A percentile compares a stretch with the other conserved stretches of the same genome.
These are phyloP conservation scores for Craterocephalus amniculus DNA, from an alignment of 2,797 vertebrate species.

Conservation along the genomic window DNA sequence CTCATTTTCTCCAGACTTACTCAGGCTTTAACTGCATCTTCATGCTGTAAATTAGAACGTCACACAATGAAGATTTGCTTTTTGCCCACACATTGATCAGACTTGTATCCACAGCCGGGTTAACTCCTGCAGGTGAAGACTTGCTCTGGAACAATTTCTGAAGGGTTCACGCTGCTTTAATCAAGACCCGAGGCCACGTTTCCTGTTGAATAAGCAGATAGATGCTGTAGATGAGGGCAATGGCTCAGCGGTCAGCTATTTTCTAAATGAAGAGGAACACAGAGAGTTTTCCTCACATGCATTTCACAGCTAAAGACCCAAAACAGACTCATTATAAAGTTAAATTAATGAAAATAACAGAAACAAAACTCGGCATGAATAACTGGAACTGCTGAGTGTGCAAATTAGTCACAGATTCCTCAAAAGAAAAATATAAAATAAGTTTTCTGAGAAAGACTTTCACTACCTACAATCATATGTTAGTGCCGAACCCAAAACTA, in stretches of 20 bases:
- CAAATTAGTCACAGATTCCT: not conserved
- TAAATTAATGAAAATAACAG: not conserved
- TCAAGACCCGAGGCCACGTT: constrained; percentile 38
- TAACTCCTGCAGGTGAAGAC: constrained; percentile 60
- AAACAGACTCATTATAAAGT: not conserved
- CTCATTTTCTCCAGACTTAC: not conserved
- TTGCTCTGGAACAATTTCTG: constrained; percentile 37
- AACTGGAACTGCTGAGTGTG: not conserved
- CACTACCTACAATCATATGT: not conserved
- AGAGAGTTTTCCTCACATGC: not conserved
- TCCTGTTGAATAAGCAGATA: constrained; percentile 13
- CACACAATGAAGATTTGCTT: not conserved
- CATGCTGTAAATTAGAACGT: not conserved
- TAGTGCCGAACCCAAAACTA: not conserved
- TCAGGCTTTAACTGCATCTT: not conserved
- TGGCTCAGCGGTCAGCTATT: not conserved
- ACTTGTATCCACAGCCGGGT: too few relatives aligned
- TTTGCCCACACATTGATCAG: not conserved
- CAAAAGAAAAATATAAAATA: not conserved
- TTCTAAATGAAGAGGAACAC: too few relatives aligned
- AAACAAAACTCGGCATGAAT: not conserved
- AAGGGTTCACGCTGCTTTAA: constrained; percentile 27
- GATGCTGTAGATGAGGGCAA: not conserved
- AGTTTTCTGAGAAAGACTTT: not conserved
- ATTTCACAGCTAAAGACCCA: not conserved